Evolutionary conservation across 2,797 vertebrate species (phyloP).

Genomic region (Peromyscus eremicus): DNA sequence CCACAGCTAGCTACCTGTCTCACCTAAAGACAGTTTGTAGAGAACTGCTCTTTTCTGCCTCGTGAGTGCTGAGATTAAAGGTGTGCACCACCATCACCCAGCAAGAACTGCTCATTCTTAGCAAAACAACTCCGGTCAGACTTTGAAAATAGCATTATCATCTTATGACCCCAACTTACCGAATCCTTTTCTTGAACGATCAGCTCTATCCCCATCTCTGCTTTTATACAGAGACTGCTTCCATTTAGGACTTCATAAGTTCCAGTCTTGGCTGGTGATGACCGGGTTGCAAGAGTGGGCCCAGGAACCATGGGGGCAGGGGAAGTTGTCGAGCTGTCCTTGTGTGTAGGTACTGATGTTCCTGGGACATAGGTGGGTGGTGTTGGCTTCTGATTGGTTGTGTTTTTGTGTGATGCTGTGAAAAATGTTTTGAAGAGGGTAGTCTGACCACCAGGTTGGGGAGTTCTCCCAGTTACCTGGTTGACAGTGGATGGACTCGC

Average conservation of each 20-base stretch:
- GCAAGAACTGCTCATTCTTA: background rate
- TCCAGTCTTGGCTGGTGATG: slow-evolving; percentile 81
- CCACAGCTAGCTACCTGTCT: background rate
- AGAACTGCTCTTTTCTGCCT: background rate
- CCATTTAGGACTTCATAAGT: slow-evolving; percentile 82
- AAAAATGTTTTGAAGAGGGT: background rate
- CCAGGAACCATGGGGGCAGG: background rate
- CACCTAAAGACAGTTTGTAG: background rate
- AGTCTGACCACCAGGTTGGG: background rate
- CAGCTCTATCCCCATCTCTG: slow-evolving; percentile 86
- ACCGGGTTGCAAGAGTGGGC: slow-evolving; percentile 76
- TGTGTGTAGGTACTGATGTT: background rate
- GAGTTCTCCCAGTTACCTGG: background rate
- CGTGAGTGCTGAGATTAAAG: background rate
- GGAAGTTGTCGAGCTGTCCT: background rate
- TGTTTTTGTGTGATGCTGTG: background rate
- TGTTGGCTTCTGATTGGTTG: slow-evolving; percentile 1
- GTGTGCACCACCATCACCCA: background rate
- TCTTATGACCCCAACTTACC: slow-evolving; percentile 77
- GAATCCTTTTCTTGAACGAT: slow-evolving; percentile 62
- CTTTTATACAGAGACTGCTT: slow-evolving; percentile 86
- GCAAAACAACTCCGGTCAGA: background rate
- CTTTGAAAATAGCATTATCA: background rate
- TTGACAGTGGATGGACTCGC: background rate
- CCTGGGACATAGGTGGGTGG: background rate